A percentile compares a stretch with the other conserved stretches of the same genome.
Conservation (phyloP, 2,113 vertebrate genomes). For the Rhinogobius similis region DNA sequence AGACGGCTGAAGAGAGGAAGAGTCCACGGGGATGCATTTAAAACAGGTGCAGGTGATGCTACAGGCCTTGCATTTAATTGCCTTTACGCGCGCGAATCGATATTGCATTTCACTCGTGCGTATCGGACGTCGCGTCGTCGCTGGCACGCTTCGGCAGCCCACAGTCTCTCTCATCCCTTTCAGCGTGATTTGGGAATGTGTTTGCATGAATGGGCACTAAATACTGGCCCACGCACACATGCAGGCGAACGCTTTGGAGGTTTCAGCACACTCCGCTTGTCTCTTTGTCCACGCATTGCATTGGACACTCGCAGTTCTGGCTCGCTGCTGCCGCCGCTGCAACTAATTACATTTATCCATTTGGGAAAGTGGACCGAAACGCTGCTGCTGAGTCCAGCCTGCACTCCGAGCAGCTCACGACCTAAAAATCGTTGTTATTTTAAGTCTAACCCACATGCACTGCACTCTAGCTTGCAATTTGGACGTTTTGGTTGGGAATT, state of each 20-base stretch:
- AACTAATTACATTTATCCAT: slow-evolving; percentile 48
- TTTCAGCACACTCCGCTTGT: slow-evolving; percentile 11
- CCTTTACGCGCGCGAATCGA: slow-evolving; percentile 31
- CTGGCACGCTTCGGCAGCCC: no score
- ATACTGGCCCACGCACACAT: slow-evolving; percentile 16
- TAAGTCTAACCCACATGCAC: slow-evolving; percentile 4
- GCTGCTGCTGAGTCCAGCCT: neutral
- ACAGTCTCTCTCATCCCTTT: slow-evolving; percentile 7
- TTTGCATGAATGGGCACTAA: slow-evolving; percentile 64
- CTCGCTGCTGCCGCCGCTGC: slow-evolving; percentile 8
- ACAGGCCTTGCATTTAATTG: slow-evolving; percentile 13
- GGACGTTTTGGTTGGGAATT: neutral
- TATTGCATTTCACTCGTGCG: slow-evolving; percentile 17
- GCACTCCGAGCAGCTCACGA: slow-evolving; percentile 28
- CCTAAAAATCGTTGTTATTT: slow-evolving; percentile 35
- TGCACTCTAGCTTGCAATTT: neutral
- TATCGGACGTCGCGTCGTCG: no score
- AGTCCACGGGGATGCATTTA: slow-evolving; percentile 20
- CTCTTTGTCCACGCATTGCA: slow-evolving; percentile 54
- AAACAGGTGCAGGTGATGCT: slow-evolving; percentile 30
- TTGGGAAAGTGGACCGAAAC: slow-evolving; percentile 15
- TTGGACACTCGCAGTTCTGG: neutral
- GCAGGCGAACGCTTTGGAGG: neutral
- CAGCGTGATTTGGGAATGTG: slow-evolving; percentile 19
- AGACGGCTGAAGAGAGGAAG: slow-evolving; percentile 13